Evolutionary conservation across 2,888 invertebrate species (phyloP), one percentile per base, ranked within the genome.

Genomic region (Oscheius sp.): DNA sequence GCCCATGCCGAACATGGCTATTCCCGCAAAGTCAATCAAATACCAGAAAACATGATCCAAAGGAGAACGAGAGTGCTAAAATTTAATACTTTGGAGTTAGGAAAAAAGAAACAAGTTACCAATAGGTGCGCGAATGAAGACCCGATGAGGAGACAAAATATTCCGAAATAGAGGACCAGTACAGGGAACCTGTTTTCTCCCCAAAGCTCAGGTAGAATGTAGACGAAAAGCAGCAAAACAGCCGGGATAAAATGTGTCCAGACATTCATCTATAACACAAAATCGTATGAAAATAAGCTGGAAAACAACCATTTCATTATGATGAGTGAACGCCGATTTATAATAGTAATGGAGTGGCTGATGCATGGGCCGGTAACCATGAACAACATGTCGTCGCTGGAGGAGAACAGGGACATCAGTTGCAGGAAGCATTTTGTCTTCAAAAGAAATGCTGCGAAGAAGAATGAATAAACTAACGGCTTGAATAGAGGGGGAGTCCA

Each of bases 21-120:
- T 84, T n/a, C 84, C 84, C 34, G 79, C 74, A 46, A 84, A 84
- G 68, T 84, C 84, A 52, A 84, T 75, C 10, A 80, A 53, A 45
- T 81, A 80, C 82, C 82, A 84, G 76, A 84, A 84, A 29, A 84
- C 69, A 65, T 84, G 83, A 53, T 83, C 80, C 17, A 76, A 55
- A n/a, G 72, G 74, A 5, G 82, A 84, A 6, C 81, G 79, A 45
- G 80, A 80, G 63, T 84, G 84, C 80, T 81, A 61, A 37, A 76
- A 73, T n/a, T 25, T 27, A 34, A 20, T 2, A 6, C 23, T 45
- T 58, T 25, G 34, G 20, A 34, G 12, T 46, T 23, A 15, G 15
- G 57, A 6, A 10, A 3, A 23, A 25, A 6, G 17, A 33, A 4
- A 17, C 31, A 20, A 52, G 50, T 67, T 39, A 82, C 82, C 69